Evolutionary conservation across 2,888 invertebrate species (phyloP).

Genomic region (Cheiracanthium punctorium): DNA sequence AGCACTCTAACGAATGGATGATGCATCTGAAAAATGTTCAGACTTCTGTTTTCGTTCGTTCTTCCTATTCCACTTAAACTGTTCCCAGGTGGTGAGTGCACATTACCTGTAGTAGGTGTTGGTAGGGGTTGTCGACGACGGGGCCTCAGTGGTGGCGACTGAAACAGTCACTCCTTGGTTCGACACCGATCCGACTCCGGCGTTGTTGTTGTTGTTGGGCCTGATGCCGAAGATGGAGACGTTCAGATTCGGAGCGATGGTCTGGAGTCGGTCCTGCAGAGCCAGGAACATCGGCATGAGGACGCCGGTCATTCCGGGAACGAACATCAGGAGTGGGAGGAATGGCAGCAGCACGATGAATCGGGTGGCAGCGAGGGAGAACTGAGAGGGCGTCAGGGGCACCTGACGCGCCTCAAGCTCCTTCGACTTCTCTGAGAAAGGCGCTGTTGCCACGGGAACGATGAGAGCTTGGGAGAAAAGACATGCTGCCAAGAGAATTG

Average conservation of each 20-base stretch:
- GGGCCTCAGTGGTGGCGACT: neutral
- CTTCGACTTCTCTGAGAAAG: neutral
- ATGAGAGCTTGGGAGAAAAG: constrained; percentile 23
- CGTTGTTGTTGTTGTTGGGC: neutral
- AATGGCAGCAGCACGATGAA: constrained; percentile 66
- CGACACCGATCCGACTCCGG: neutral
- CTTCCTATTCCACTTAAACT: too few species aligned
- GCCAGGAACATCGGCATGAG: constrained; percentile 62
- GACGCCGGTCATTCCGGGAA: constrained; percentile 49
- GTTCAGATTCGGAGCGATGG: constrained; percentile 41
- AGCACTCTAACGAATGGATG: too few species aligned
- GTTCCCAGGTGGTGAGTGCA: too few species aligned
- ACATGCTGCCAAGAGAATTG: constrained; percentile 15
- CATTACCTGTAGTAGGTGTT: too few species aligned
- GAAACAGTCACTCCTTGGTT: neutral
- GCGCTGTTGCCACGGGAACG: constrained; percentile 1
- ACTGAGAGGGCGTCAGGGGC: constrained; percentile 45
- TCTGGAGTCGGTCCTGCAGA: constrained; percentile 50
- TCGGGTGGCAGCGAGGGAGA: constrained; percentile 55
- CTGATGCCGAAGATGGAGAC: neutral
- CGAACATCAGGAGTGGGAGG: constrained; percentile 54
- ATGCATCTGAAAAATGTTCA: too few species aligned
- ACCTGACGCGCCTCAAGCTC: constrained; percentile 4
- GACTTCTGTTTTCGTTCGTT: too few species aligned
- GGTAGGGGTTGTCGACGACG: neutral